phyloP scores from a whole-genome alignment of 1,140 invertebrate species.

The Bilobella aurantiaca region DNA sequence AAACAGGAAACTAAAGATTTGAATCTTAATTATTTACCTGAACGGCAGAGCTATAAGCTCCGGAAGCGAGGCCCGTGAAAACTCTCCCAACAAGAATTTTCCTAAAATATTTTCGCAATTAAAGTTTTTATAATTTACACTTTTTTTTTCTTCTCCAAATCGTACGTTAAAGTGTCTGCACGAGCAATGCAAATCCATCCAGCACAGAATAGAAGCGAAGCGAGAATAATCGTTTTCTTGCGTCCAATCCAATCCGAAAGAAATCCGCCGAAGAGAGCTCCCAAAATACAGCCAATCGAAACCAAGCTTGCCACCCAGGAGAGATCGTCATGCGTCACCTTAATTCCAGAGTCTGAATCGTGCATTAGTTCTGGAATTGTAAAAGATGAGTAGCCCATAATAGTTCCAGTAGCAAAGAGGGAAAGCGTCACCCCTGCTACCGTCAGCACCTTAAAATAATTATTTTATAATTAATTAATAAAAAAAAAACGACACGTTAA shows the following conservation, averaged over 20 bases:
- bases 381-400: conserved; percentile 31
- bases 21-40: conserved; percentile 13
- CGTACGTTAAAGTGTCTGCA: conserved; percentile 18
- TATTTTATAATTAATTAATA: background rate
- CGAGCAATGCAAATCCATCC: conserved; percentile 32
- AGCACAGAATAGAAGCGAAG: conserved; percentile 24
- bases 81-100: conserved; percentile 29
- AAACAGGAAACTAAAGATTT: conserved; percentile 14
- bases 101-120: too few species aligned
- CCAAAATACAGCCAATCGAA: conserved; percentile 28
- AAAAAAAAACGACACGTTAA: background rate
- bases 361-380: conserved; percentile 24
- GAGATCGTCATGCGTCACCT: conserved; percentile 22
- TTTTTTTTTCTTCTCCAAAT: too few species aligned
- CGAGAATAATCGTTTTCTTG: conserved; percentile 30
- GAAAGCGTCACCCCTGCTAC: conserved; percentile 28
- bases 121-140: too few species aligned
- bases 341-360: conserved; percentile 14
- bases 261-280: conserved; percentile 27
- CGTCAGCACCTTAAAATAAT: conserved; percentile 21
- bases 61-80: conserved; percentile 31
- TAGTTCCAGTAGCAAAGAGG: conserved; percentile 31
- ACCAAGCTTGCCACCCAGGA: conserved; percentile 33
- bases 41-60: conserved; percentile 27
- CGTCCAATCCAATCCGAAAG: conserved; percentile 26